Conservation (phyloP, 2,888 invertebrate species). For the Luffia ferchaultella region DNA sequence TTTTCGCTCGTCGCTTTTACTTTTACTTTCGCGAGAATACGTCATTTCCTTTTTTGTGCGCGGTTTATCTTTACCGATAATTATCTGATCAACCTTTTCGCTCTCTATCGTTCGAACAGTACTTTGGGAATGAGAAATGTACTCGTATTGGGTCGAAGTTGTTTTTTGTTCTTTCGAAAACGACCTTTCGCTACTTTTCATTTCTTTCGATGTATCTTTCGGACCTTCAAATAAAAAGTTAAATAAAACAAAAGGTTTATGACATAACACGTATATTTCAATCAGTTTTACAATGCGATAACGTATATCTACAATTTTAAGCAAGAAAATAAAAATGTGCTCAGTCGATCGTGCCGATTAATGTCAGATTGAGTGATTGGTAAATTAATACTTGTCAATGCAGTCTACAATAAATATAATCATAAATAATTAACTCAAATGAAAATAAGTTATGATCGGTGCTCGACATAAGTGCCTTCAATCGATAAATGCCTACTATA, state of each 20-base stretch:
- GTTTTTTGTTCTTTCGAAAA: slow-evolving; percentile 16
- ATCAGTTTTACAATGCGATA: slow-evolving; percentile 2
- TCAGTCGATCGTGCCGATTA: not conserved
- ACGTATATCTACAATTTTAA: not conserved
- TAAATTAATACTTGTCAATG: not conserved
- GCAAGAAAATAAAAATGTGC: not conserved
- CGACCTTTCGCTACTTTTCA: slow-evolving; percentile 7
- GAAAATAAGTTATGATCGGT: not conserved
- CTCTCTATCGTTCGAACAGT: slow-evolving; percentile 9
- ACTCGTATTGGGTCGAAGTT: slow-evolving; percentile 18
- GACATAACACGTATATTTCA: slow-evolving; percentile 21
- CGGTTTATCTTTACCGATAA: slow-evolving; percentile 8
- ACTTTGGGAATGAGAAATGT: slow-evolving; percentile 2
- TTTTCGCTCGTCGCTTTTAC: slow-evolving; percentile 4
- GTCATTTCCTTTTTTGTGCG: slow-evolving; percentile 9
- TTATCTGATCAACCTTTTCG: slow-evolving; percentile 11
- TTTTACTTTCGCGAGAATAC: slow-evolving; percentile 9
- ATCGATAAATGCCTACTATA: not conserved
- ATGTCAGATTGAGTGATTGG: not conserved
- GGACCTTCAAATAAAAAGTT: slow-evolving; percentile 23
- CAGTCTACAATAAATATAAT: not conserved
- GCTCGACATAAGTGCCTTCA: not conserved
- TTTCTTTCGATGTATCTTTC: slow-evolving; percentile 10
- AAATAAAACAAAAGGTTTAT: slow-evolving; percentile 26
- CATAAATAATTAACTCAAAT: not conserved